Evolutionary conservation across 2,797 vertebrate genomes (phyloP).

Genomic region (Bufotes viridis): DNA sequence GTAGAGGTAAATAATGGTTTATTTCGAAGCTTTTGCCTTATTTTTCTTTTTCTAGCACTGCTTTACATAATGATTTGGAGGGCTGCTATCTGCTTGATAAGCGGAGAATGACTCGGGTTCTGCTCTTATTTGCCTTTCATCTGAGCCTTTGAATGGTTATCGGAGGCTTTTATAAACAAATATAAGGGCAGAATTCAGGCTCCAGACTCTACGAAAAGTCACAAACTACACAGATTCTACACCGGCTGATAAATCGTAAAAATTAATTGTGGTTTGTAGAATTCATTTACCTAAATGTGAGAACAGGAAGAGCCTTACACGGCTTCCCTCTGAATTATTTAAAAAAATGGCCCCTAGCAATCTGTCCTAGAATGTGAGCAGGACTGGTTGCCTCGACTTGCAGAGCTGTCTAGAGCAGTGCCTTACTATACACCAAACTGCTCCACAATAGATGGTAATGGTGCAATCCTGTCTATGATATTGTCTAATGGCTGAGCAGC

Average conservation of each 20-base stretch:
- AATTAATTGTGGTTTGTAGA: not conserved
- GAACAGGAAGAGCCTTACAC: not conserved
- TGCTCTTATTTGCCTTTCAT: slow-evolving; percentile 49
- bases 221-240: not conserved
- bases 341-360: too few species aligned
- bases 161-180: slow-evolving; percentile 55
- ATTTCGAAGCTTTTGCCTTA: not conserved
- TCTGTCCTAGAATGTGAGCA: too few species aligned
- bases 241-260: not conserved
- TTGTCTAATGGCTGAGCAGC: too few species aligned
- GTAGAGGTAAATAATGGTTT: not conserved
- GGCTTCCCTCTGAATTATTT: too few species aligned
- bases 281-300: not conserved
- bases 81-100: slow-evolving; percentile 42
- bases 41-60: not conserved
- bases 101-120: slow-evolving; percentile 37
- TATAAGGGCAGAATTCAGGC: slow-evolving; percentile 41
- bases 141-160: slow-evolving; percentile 44
- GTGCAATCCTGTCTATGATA: too few species aligned
- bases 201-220: slow-evolving; percentile 18
- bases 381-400: too few species aligned
- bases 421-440: too few species aligned
- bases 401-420: too few species aligned
- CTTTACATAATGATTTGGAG: slow-evolving; percentile 28
- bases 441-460: too few species aligned